Conservation (phyloP, 2,888 invertebrate genomes). For the Caenorhabditis angaria region DNA sequence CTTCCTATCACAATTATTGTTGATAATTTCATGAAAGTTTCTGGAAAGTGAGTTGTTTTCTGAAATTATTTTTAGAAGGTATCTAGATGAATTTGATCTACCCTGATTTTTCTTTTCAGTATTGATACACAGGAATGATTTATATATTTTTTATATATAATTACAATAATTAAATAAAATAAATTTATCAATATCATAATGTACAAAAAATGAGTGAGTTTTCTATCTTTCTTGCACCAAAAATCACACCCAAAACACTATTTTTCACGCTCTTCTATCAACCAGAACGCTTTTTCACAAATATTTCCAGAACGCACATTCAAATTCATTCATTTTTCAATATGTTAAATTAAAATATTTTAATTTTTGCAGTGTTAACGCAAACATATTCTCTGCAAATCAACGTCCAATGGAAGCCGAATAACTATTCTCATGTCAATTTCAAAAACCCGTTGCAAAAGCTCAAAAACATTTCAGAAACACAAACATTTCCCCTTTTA, state of each 20-base stretch:
- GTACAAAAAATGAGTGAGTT: background rate
- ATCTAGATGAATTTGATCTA: background rate
- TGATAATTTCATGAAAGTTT: slow-evolving; percentile 71
- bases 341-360: background rate
- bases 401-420: slow-evolving; percentile 41
- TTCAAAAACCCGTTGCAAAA: background rate
- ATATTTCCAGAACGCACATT: slow-evolving; percentile 6
- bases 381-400: slow-evolving; percentile 46
- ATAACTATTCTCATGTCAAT: slow-evolving; percentile 15
- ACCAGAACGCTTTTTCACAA: slow-evolving; percentile 10
- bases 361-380: slow-evolving; percentile 40
- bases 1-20: slow-evolving; percentile 71
- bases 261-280: slow-evolving; percentile 7
- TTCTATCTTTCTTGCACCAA: background rate
- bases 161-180: background rate
- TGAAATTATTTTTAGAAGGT: background rate
- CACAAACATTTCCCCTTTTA: slow-evolving; percentile 1
- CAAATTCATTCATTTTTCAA: slow-evolving; percentile 5
- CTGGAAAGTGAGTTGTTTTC: slow-evolving; percentile 60
- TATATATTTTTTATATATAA: slow-evolving; percentile 11
- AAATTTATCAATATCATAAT: background rate
- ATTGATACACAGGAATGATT: slow-evolving; percentile 42
- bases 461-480: background rate
- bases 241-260: background rate
- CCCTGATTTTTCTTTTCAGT: slow-evolving; percentile 22